Percentiles rank a stretch among this genome's conserved stretches.
These are phyloP conservation scores for Leptinotarsa haldemani DNA, from an alignment of 2,888 invertebrate genomes.

Conservation along the genomic window DNA sequence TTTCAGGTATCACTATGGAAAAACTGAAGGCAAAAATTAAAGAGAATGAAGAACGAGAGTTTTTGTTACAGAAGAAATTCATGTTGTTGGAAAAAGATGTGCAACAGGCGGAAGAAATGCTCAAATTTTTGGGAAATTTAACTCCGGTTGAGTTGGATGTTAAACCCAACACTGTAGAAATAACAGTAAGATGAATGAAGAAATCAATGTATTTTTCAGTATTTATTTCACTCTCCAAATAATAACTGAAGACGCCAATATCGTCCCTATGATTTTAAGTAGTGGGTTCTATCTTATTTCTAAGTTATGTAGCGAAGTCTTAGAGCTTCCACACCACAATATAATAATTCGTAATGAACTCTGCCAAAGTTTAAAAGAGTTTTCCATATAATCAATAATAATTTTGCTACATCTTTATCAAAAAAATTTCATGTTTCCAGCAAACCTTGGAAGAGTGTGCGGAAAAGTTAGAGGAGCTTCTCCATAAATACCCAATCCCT, in stretches of 20 bases:
- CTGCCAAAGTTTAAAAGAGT: no score
- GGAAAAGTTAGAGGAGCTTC: slow-evolving; percentile 43
- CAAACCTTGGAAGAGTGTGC: slow-evolving; percentile 48
- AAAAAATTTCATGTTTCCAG: slow-evolving; percentile 37
- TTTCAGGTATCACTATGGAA: slow-evolving; percentile 48
- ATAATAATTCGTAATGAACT: no score
- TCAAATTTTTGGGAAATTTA: slow-evolving; percentile 43
- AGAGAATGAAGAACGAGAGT: slow-evolving; percentile 47
- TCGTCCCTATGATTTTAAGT: no score
- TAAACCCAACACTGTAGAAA: slow-evolving; percentile 41
- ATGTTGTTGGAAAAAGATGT: slow-evolving; percentile 42
- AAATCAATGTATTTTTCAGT: not conserved
- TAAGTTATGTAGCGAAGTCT: no score
- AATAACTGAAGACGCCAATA: no score
- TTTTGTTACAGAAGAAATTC: slow-evolving; percentile 45
- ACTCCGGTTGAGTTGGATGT: slow-evolving; percentile 50
- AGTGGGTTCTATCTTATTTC: no score
- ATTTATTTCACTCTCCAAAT: no score
- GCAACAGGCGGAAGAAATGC: slow-evolving; percentile 42
- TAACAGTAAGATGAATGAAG: slow-evolving; percentile 39
- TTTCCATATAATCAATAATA: no score
- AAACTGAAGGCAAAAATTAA: slow-evolving; percentile 45
- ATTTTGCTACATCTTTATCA: no score
- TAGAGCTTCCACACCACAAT: no score
- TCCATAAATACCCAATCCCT: slow-evolving; percentile 35